phyloP scores from a whole-genome alignment of 2,113 vertebrate genomes.

The Dryoscopus gambensis region DNA sequence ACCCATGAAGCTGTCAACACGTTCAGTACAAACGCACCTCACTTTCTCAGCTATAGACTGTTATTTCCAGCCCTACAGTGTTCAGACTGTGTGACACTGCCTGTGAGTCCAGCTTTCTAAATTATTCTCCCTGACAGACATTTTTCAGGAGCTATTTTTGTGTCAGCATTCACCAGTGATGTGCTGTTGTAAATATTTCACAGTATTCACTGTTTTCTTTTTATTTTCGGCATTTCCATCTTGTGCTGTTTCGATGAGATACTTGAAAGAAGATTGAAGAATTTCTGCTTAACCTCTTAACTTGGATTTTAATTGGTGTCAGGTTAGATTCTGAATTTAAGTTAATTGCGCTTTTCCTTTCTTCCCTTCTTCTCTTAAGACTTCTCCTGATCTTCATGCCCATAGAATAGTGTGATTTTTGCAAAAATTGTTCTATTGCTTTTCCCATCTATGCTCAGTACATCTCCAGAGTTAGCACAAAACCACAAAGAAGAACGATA shows the following conservation, averaged over 20 bases:
- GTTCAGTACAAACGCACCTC: background rate
- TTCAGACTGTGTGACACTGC: background rate
- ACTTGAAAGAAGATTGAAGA: background rate
- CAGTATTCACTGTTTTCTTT: background rate
- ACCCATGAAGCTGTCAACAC: background rate
- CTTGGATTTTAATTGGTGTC: background rate
- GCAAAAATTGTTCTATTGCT: background rate
- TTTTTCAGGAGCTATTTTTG: background rate
- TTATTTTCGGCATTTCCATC: background rate
- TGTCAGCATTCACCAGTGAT: background rate
- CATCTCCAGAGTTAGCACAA: background rate
- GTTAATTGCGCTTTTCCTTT: background rate
- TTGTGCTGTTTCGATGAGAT: background rate
- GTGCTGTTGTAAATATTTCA: background rate
- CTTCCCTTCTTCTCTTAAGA: background rate
- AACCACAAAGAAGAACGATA: background rate
- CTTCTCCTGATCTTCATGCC: background rate
- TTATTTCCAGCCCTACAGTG: background rate
- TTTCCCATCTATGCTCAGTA: background rate
- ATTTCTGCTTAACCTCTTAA: background rate
- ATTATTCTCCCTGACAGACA: background rate
- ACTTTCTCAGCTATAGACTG: background rate
- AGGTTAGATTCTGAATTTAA: background rate
- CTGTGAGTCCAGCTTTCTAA: background rate
- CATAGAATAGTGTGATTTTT: background rate